These are phyloP conservation scores for Morone chrysops DNA, from an alignment of 2,113 vertebrate genomes.

Conservation along the genomic window DNA sequence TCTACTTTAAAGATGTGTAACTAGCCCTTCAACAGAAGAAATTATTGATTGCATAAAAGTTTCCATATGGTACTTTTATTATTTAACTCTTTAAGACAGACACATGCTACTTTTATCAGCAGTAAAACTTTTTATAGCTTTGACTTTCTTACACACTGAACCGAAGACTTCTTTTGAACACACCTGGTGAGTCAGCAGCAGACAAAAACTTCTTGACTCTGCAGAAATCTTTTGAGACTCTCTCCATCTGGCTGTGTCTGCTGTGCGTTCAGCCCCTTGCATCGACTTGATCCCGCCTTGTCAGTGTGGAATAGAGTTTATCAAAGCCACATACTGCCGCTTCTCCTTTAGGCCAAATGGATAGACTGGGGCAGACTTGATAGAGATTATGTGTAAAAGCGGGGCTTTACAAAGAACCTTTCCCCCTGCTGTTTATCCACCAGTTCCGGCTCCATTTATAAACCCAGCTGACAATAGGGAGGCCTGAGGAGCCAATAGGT, in stretches of 20 bases:
- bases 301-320: constrained; percentile 12
- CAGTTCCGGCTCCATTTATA: constrained; percentile 55
- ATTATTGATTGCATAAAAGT: neutral
- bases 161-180: constrained; percentile 1
- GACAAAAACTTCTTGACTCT: constrained; percentile 25
- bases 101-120: neutral
- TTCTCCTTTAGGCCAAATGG: constrained; percentile 4
- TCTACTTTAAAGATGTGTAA: neutral
- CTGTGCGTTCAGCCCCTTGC: constrained; percentile 33
- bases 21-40: neutral
- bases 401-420: constrained; percentile 26
- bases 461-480: constrained; percentile 40
- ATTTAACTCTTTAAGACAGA: neutral
- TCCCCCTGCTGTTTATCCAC: constrained; percentile 3
- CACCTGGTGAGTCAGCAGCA: constrained; percentile 57
- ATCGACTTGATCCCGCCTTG: constrained; percentile 28
- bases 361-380: constrained; percentile 18
- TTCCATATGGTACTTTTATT: neutral
- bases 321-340: constrained; percentile 26
- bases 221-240: constrained; percentile 40
- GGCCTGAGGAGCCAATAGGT: constrained; percentile 24
- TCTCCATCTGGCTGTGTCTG: constrained; percentile 37
- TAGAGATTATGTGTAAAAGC: constrained; percentile 24
- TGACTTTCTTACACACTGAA: constrained; percentile 35
- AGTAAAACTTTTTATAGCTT: constrained; percentile 51